Evolutionary conservation across 2,888 invertebrate species (phyloP).

Genomic region (Spialia ferax): DNA sequence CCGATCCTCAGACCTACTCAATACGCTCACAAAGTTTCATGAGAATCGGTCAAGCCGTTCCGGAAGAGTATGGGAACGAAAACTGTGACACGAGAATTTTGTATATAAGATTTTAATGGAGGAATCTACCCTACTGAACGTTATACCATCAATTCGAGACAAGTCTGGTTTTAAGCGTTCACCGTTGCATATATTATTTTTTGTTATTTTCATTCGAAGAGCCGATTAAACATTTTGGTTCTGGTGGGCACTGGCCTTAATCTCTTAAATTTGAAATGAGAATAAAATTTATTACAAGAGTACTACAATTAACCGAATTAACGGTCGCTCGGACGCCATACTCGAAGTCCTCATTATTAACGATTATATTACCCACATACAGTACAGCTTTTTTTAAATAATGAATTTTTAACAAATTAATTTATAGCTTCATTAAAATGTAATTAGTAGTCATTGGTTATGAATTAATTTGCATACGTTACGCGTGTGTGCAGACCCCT

Average conservation of each 20-base stretch:
- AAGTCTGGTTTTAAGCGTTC: background rate
- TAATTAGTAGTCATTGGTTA: constrained; percentile 71
- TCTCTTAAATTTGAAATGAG: constrained; percentile 64
- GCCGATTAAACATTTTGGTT: constrained; percentile 20
- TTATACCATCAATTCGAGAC: no score
- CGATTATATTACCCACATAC: constrained; percentile 59
- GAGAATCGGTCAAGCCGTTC: no score
- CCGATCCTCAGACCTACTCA: no score
- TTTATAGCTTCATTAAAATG: constrained; percentile 77
- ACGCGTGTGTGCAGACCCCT: constrained; percentile 36
- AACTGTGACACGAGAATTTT: no score
- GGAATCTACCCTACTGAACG: no score
- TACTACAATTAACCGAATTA: constrained; percentile 75
- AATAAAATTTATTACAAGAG: constrained; percentile 63
- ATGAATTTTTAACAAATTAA: constrained; percentile 82
- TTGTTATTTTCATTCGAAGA: background rate
- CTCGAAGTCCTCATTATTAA: constrained; percentile 51
- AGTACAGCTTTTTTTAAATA: constrained; percentile 53
- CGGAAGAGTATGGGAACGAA: no score
- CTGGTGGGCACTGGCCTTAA: constrained; percentile 57
- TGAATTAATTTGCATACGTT: constrained; percentile 56
- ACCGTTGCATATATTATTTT: background rate
- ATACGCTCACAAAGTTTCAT: no score
- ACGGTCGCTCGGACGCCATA: constrained; percentile 64
- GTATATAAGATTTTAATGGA: no score